Base-by-base conservation (phyloP, 1,140 invertebrate species). In the Drosophila lacertosa region DNA sequence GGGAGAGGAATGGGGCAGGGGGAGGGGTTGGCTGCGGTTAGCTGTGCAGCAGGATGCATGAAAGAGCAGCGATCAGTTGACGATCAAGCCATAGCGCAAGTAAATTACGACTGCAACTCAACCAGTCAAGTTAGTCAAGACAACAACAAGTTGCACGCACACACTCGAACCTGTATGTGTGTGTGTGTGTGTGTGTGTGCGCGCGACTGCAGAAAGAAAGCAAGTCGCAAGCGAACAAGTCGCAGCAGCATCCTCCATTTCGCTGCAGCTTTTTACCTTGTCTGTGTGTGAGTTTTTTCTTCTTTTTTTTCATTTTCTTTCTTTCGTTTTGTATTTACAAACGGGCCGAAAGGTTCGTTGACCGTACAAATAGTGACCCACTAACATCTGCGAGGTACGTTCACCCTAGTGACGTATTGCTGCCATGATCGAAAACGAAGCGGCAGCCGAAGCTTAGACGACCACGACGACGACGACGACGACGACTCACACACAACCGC, bases 361-460 rank as follows among this genome's bases (percentile, higher is more conserved):
- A 91, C 90, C 90, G 90, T 90, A 91, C 90, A 89, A 91, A 91
- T 89, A 91, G 90, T 91, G 90, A 91, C 90, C 90, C 90, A 91
- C 90, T 91, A 91, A 91, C 90, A 91, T 91, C 90, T 88, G 90
- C 90, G 89, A 91, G 90, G 90, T 91, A 80, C 90, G 80, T 89
- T 91, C 90, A 91, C 90, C 90, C 84, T 89, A 74, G 86, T 91
- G 90, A 91, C 90, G 90, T 91, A 91, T 91, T 90, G 79, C 86
- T 79, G 69, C 77, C 74, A 78, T 71, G 77, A 84, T 83, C 80
- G 79, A 82, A 84, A 69, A 71, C 73, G 64, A 75, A 62, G 54
- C 59, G 22, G 13, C 7, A 57, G 48, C 68, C 62, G 55, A 69
- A 58, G 66, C 59, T 69, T 62, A 69, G 44, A 66, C 55, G 11